These are phyloP conservation scores for Limosa lapponica DNA, from an alignment of 2,797 vertebrate species.

Conservation along the genomic window DNA sequence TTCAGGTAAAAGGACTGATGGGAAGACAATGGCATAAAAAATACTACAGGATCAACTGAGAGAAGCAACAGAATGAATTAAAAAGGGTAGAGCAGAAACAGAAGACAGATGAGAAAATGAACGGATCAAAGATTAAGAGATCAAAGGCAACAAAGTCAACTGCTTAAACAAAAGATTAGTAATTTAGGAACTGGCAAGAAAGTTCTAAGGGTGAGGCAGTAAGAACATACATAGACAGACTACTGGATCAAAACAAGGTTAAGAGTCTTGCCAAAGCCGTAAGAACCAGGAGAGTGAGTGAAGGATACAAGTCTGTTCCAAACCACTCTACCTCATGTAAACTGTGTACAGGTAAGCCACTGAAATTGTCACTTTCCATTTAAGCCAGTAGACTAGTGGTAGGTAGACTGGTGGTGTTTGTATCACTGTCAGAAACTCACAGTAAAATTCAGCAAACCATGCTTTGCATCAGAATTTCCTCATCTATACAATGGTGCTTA, in stretches of 20 bases:
- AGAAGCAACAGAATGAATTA: not conserved
- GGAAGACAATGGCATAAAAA: not conserved
- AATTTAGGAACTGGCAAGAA: slow-evolving; percentile 11
- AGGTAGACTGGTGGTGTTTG: not conserved
- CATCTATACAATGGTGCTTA: not conserved
- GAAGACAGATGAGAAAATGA: slow-evolving; percentile 1
- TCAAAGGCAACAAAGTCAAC: not conserved
- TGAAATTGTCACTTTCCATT: not conserved
- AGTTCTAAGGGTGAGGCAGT: not conserved
- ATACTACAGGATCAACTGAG: not conserved
- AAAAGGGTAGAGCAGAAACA: not conserved
- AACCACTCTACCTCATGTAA: not conserved
- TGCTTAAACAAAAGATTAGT: not conserved
- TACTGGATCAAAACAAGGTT: not conserved
- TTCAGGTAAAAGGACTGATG: not conserved
- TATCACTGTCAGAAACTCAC: not conserved
- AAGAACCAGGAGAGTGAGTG: not conserved
- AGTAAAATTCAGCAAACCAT: not conserved
- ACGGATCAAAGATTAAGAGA: not conserved
- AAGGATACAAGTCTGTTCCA: not conserved
- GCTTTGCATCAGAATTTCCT: not conserved
- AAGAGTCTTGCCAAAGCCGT: not conserved
- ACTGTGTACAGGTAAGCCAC: not conserved
- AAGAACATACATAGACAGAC: not conserved
- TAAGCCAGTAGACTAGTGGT: not conserved